Base-by-base conservation (phyloP, 2,797 vertebrate genomes). In the Aplochiton taeniatus region DNA sequence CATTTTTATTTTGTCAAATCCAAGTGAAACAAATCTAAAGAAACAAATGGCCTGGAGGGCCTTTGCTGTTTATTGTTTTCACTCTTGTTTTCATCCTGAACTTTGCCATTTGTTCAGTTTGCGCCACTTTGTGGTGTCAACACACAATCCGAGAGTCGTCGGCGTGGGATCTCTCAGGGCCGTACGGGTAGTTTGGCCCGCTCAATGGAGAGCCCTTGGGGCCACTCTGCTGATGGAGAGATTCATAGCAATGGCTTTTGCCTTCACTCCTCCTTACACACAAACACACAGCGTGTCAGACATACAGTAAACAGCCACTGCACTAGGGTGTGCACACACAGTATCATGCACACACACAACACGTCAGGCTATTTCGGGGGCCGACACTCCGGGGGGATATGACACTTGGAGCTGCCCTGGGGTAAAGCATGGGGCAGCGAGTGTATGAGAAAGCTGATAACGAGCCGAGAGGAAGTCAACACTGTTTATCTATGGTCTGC, bases 401-500 rank as follows among this genome's bases (percentile, higher is more conserved):
- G 87, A 89, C 90, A 88, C 73, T 12, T 80, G 74, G 76, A 81
- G 83, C 58, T 63, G 64, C 61, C 63, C 44, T 43, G 72, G 81
- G 83, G 77, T 68, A 77, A 57, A 78, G 63, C 62, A 4, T 52
- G 56, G 75, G 85, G 75, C 79, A 70, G 68, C 12, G 49, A 70
- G 81, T 63, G 82, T 78, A 85, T 88, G 88, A 89, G 83, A 89
- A 86, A 64, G 74, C 81, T 87, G 91, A 92, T 91, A 93, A 91
- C 69, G 71, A 76, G 82, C 65, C 60, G 70, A 73, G 82, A 91
- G 90, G 91, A 93, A 92, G 87, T 83, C n/a, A 45, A 62, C 5
- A 69, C 76, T 85, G 84, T 91, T 91, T 92, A 91, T 92, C 91
- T 89, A 76, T 71, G 73, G 81, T 81, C 71, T 79, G 65, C 62